Evolutionary conservation across 2,888 invertebrate genomes (phyloP), one percentile per base, ranked within the genome.

Genomic region (Pasiphila rectangulata): DNA sequence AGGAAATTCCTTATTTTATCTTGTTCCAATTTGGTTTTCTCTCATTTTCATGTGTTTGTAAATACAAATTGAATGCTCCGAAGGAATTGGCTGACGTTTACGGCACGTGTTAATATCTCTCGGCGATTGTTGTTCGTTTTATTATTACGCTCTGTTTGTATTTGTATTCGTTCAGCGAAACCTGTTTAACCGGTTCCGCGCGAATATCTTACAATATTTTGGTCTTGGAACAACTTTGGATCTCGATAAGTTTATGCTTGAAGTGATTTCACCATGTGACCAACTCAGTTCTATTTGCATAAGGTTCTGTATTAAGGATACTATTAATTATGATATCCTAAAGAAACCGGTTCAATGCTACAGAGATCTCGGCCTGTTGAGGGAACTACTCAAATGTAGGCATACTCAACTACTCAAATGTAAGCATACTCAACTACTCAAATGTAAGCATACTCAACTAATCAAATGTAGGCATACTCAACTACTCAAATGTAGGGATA

Each of bases 181-280:
- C 47, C 27, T 9, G 49, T 37, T 25, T 1, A 21, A 44, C 49
- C 36, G 49, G 43, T 44, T 36, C 21, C 32, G 19, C 38, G 40
- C 35, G 17, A 44, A 44, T 44, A 36, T 35, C 39, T 38, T 24
- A 27, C 35, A 40, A 20, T 44, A 24, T 49, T 49, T 49, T 44
- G 39, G 30, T 35, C 39, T 35, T 39, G 16, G 35, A 41, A 34
- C 41, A 24, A 16, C 36, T 38, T 42, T 17, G 21, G 20, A 34
- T 42, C 27, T 38, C 24, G 41, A 46, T 41, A 20, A 39, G 19
- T 34, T 39, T 20, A 32, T 34, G n/a, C 7, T 6, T 16, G 4
- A 15, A 9, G 9, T 15, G 15, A n/a, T 30, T n/a, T n/a, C n/a
- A n/a, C n/a, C n/a, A n/a, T n/a, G n/a, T n/a, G n/a, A n/a, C n/a